Base-by-base conservation (phyloP, 2,797 vertebrate species). In the Hydrocynus forskahlii region DNA sequence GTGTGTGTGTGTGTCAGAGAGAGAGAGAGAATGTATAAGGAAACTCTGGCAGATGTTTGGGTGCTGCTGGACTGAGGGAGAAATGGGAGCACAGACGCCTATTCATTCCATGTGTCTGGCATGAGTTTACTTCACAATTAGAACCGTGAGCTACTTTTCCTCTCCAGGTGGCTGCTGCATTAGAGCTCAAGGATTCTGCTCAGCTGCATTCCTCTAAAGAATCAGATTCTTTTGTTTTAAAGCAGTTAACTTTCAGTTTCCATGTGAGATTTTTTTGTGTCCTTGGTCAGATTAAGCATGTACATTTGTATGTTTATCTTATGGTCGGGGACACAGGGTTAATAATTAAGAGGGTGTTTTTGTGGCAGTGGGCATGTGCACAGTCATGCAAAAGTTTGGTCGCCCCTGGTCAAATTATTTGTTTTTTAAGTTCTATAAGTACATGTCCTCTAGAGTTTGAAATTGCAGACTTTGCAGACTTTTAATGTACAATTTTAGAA, bases 1-100 rank as follows among this genome's bases (percentile, higher is more conserved):
- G 83, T 76, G 48, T n/a, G 48, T 62, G 83, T 75, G 52, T 29
- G 45, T 62, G 67, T 38, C 76, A 38, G 64, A 55, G 45, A 57
- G 54, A 80, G 63, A 76, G 35, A 35, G 35, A 35, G 45, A 48
- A 23, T 67, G n/a, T 40, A n/a, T 54, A 17, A 72, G 60, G 59
- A 67, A 75, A 78, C 29, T 69, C 54, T 52, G 21, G 59, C 29
- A 13, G 54, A 82, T 43, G 2, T 75, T 48, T 60, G 40, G 2
- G 19, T 14, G 78, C 77, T 82, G 57, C 59, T 83, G 59, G 77
- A 69, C 25, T 59, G 14, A 68, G 59, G 68, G 29, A 59, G 25
- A 70, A 76, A 29, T 62, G 16, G 62, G 21, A 74, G 69, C 69
- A 50, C 70, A 78, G 83, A 14, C 29, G 45, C 54, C 63, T 80